A percentile compares a stretch with the other conserved stretches of the same genome.
Conservation (phyloP, 1,140 invertebrate species). For the Lepeophtheirus salmonis region DNA sequence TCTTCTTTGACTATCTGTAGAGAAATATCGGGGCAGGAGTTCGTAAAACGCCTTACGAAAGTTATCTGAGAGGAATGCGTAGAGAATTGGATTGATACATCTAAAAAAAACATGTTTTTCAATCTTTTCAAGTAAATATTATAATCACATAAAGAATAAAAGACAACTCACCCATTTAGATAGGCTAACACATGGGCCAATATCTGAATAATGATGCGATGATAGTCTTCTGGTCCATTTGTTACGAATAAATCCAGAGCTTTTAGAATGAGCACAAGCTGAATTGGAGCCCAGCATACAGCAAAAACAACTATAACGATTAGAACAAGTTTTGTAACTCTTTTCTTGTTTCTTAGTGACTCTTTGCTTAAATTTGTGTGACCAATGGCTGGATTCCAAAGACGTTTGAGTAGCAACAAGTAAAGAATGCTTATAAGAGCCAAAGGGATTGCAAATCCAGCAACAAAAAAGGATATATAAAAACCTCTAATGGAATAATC, state of each 20-base stretch:
- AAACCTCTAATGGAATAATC: constrained; percentile 4
- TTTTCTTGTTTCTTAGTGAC: constrained; percentile 57
- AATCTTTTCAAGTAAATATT: background rate
- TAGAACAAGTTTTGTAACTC: constrained; percentile 79
- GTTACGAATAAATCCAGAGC: constrained; percentile 47
- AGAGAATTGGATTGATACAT: constrained; percentile 86
- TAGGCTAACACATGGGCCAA: constrained; percentile 77
- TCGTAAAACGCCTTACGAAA: constrained; percentile 64
- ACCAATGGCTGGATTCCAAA: constrained; percentile 64
- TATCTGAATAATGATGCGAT: constrained; percentile 53
- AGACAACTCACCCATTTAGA: constrained; percentile 45
- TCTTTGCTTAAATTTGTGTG: constrained; percentile 45
- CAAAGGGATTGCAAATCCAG: constrained; percentile 61
- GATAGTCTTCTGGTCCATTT: constrained; percentile 22
- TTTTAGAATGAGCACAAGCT: constrained; percentile 56
- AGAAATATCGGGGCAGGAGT: constrained; percentile 44
- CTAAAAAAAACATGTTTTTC: constrained; percentile 5
- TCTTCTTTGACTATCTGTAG: constrained; percentile 30
- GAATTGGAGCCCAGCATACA: constrained; percentile 85
- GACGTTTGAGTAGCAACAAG: constrained; percentile 63
- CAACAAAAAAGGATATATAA: constrained; percentile 59
- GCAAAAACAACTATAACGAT: constrained; percentile 87
- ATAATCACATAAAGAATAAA: background rate
- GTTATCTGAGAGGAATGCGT: constrained; percentile 71
- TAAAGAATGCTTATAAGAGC: constrained; percentile 70